Conservation (phyloP, 2,113 vertebrate species). For the Terrapene triunguis region DNA sequence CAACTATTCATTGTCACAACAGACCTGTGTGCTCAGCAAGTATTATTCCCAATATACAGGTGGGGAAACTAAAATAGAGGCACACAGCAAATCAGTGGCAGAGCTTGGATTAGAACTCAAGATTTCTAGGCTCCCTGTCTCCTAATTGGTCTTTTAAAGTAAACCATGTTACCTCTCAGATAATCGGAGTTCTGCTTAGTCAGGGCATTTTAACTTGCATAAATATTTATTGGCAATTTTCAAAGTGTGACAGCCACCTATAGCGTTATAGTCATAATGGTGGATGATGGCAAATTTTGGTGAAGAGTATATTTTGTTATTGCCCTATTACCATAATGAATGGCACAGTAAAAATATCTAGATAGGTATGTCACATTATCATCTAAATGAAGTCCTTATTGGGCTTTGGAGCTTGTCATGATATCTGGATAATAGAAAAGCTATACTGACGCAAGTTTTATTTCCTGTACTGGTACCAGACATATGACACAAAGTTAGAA, state of each 20-base stretch:
- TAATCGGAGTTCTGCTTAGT: background rate
- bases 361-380: background rate
- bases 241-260: background rate
- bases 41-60: background rate
- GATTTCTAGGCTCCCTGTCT: background rate
- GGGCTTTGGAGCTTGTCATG: background rate
- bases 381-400: background rate
- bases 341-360: background rate
- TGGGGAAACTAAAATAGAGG: background rate
- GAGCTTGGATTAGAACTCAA: background rate
- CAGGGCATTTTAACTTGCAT: background rate
- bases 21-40: background rate
- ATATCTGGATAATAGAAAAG: background rate
- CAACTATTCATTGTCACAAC: background rate
- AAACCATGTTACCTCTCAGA: background rate
- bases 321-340: background rate
- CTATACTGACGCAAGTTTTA: rapidly evolving
- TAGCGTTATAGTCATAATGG: background rate
- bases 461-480: background rate
- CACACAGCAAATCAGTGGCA: background rate
- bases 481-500: rapidly evolving
- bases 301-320: background rate
- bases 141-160: background rate
- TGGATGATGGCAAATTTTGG: background rate
- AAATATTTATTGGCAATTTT: background rate